Conservation (phyloP, 2,113 vertebrate genomes). For the Prunella himalayana region DNA sequence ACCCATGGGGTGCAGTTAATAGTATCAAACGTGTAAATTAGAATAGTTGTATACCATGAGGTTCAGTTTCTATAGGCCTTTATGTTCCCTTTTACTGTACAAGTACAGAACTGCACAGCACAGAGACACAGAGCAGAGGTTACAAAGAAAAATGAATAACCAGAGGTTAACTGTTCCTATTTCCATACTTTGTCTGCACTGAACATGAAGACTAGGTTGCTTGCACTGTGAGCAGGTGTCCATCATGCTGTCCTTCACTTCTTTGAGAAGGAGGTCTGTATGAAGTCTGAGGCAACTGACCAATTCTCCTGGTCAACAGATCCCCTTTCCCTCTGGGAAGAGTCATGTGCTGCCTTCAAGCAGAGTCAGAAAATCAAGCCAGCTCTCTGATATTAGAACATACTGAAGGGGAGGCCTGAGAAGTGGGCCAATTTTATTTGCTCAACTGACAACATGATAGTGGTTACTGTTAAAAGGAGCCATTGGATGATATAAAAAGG, state of each 20-base stretch:
- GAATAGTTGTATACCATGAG: neutral
- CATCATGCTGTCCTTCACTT: neutral
- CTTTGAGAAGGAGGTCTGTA: neutral
- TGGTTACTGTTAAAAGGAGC: conserved; percentile 1
- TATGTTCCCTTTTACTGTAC: neutral
- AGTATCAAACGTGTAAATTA: neutral
- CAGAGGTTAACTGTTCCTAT: neutral
- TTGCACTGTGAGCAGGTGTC: neutral
- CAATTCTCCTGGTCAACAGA: neutral
- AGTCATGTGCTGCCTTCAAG: neutral
- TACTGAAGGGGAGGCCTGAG: neutral
- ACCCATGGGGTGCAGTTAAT: neutral
- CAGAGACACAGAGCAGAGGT: neutral
- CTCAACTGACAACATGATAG: neutral
- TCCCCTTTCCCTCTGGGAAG: neutral
- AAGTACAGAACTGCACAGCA: neutral
- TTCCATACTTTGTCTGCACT: neutral
- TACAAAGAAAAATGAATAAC: neutral
- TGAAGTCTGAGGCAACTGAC: neutral
- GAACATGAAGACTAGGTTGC: neutral
- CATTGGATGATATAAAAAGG: conserved; percentile 36
- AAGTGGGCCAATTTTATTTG: neutral
- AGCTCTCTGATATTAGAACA: neutral
- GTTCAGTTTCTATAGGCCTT: neutral
- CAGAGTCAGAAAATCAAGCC: neutral